A percentile compares a stretch with the other conserved stretches of the same genome.
Conservation (phyloP, 2,113 vertebrate species). For the Sceloporus tristichus region DNA sequence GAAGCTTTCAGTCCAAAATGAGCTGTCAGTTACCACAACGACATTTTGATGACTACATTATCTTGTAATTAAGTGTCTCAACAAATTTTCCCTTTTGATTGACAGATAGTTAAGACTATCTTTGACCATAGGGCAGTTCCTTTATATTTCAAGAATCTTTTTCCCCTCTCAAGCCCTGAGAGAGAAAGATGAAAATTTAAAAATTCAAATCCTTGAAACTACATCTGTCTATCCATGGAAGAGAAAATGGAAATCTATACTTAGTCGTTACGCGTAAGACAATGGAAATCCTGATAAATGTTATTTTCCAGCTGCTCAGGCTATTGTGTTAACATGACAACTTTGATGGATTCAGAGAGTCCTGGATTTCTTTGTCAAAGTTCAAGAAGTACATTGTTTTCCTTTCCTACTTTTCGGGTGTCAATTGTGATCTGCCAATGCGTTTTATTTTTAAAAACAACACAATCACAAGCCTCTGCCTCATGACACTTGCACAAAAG, state of each 20-base stretch:
- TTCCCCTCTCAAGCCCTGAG: slow-evolving; percentile 56
- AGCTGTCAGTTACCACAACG: slow-evolving; percentile 85
- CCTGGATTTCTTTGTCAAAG: slow-evolving; percentile 62
- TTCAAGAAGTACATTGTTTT: slow-evolving; percentile 60
- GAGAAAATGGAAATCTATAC: slow-evolving; percentile 60
- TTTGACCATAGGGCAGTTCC: slow-evolving; percentile 85
- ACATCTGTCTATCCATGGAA: slow-evolving; percentile 48
- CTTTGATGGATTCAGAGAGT: slow-evolving; percentile 67
- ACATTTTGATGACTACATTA: slow-evolving; percentile 86
- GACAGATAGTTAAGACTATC: slow-evolving; percentile 86
- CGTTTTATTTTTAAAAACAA: slow-evolving; percentile 10
- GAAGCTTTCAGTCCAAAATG: slow-evolving; percentile 83
- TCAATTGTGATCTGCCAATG: slow-evolving; percentile 49
- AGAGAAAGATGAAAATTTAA: slow-evolving; percentile 69
- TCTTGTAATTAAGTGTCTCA: slow-evolving; percentile 89
- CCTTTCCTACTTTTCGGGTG: neutral
- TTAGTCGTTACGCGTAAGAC: slow-evolving; percentile 57
- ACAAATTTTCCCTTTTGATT: slow-evolving; percentile 85
- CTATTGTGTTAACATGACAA: slow-evolving; percentile 63
- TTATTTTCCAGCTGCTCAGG: slow-evolving; percentile 50
- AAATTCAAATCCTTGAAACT: slow-evolving; percentile 74
- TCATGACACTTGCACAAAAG: neutral
- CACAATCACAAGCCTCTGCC: neutral
- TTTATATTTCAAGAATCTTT: slow-evolving; percentile 82
- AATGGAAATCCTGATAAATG: slow-evolving; percentile 59